A percentile compares a stretch with the other conserved stretches of the same genome.
These are phyloP conservation scores for Barypeithes pellucidus DNA, from an alignment of 2,888 invertebrate genomes.

Conservation along the genomic window DNA sequence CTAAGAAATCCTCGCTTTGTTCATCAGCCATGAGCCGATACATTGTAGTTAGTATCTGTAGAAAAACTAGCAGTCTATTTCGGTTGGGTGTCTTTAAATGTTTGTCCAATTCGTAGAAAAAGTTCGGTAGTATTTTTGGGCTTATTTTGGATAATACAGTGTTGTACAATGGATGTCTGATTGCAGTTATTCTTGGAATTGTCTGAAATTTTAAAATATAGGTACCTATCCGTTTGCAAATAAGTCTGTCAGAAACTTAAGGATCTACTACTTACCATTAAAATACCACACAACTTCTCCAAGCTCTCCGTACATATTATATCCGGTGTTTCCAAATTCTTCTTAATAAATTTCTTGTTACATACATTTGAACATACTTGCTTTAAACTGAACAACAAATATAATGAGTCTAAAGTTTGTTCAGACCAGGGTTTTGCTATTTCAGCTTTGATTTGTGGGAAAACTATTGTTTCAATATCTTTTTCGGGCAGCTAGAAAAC, in stretches of 20 bases:
- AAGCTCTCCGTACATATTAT: conserved; percentile 76
- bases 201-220: conserved; percentile 70
- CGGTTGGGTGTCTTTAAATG: conserved; percentile 73
- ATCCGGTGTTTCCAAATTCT: conserved; percentile 74
- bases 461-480: conserved; percentile 74
- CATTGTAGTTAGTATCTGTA: conserved; percentile 76
- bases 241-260: too few relatives aligned
- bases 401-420: conserved; percentile 78
- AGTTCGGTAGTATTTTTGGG: conserved; percentile 72
- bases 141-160: conserved; percentile 74
- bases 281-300: conserved; percentile 73
- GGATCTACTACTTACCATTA: conserved; percentile 73
- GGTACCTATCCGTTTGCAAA: too few relatives aligned
- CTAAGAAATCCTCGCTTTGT: conserved; percentile 63
- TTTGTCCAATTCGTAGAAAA: conserved; percentile 75
- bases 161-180: conserved; percentile 79
- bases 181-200: conserved; percentile 74
- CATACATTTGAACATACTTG: conserved; percentile 72
- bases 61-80: conserved; percentile 76
- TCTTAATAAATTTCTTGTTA: conserved; percentile 73
- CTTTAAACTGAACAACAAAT: conserved; percentile 73
- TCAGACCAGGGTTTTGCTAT: conserved; percentile 77
- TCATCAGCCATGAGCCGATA: conserved; percentile 68
- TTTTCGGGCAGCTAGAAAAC: conserved; percentile 65
- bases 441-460: conserved; percentile 76